Conservation (phyloP, 2,888 invertebrate genomes). For the Oasisia sp. region DNA sequence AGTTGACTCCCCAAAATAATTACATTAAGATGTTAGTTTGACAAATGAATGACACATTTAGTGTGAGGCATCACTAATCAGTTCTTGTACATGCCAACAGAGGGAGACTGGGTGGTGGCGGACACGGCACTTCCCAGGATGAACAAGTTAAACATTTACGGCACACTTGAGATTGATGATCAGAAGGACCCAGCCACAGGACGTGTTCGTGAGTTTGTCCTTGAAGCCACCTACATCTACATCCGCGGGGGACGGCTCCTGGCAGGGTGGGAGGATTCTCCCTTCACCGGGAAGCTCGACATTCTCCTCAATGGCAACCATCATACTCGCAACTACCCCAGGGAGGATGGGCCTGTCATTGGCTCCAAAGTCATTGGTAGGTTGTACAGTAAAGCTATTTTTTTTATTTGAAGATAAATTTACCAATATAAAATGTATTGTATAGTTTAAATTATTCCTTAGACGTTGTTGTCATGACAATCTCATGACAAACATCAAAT, state of each 20-base stretch:
- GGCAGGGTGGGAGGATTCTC: constrained; percentile 54
- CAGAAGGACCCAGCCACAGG: constrained; percentile 26
- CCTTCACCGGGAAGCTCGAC: constrained; percentile 42
- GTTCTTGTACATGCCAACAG: neutral
- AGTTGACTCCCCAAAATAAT: neutral
- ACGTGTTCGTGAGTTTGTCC: constrained; percentile 29
- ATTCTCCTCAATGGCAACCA: constrained; percentile 42
- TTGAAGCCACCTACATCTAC: constrained; percentile 41
- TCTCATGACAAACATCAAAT: no score
- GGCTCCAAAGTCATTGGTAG: constrained; percentile 49
- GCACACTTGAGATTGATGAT: constrained; percentile 48
- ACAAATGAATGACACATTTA: neutral
- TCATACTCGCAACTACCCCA: constrained; percentile 38
- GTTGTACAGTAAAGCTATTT: constrained; percentile 19
- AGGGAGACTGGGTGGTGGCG: constrained; percentile 48
- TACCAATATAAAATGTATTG: neutral
- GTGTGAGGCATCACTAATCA: neutral
- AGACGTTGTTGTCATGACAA: no score
- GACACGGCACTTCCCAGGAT: constrained; percentile 36
- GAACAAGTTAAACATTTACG: constrained; percentile 44
- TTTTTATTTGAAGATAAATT: no score
- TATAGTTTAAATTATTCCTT: no score
- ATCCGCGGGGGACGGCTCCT: constrained; percentile 47
- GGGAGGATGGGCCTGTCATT: constrained; percentile 34
- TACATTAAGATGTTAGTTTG: neutral